Evolutionary conservation across 2,113 vertebrate genomes (phyloP), one percentile per base, ranked within the genome.

Genomic region (Megaceryle torquata): DNA sequence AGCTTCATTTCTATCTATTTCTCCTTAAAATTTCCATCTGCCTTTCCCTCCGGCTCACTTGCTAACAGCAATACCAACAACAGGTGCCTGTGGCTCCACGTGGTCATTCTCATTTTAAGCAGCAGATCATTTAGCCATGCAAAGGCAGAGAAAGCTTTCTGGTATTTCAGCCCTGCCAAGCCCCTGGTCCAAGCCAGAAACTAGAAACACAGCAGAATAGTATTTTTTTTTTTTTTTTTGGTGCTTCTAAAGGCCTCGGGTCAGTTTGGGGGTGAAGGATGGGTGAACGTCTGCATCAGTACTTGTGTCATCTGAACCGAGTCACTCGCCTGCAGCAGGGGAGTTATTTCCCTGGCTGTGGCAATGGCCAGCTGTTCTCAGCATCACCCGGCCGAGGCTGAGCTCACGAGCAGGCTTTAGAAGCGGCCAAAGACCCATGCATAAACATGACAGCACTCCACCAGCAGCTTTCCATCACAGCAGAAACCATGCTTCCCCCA

Each of bases 381-480:
- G 63, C 64, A 50, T 57, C 91, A 67, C 54, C 44, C 21, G 12
- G 54, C 35, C 76, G 41, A 54, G 88, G 76, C 12, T 16, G 51
- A 88, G 85, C 64, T 60, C 18, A n/a, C n/a, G n/a, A n/a, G 1
- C 3, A 70, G 78, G 28, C 81, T 79, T 75, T 53, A 37, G 29
- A 70, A 84, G 67, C 24, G 35, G 59, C 88, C 18, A 43, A 50
- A 74, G 86, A 89, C 7, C n/a, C 60, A 21, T 60, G 22, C 39
- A 37, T 82, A 91, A 94, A 91, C 18, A 44, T 59, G 81, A 48
- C 57, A 25, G 29, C 29, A 61, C 75, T 79, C 89, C 72, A 59
- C 43, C 48, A 44, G 53, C 53, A 90, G 24, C 92, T 82, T 90
- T 94, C 80, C 89, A 95, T 96, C 96, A 88, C 53, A 48, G 68